These are phyloP conservation scores for Pempheris klunzingeri DNA, from an alignment of 2,797 vertebrate genomes.

Conservation along the genomic window DNA sequence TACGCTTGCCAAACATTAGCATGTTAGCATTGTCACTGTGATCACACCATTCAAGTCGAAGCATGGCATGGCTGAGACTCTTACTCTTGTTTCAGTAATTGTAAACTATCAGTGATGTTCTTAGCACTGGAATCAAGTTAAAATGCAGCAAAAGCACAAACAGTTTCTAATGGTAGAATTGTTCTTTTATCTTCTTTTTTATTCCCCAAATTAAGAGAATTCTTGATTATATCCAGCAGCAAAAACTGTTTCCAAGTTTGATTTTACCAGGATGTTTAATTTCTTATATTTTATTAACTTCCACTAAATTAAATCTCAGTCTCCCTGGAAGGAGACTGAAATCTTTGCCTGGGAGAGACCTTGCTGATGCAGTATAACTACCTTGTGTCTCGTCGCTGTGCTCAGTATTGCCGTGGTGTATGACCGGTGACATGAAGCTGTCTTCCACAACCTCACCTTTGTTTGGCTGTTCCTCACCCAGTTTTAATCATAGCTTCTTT, in stretches of 20 bases:
- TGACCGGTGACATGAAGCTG: too few species aligned
- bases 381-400: too few species aligned
- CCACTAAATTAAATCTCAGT: slow-evolving; percentile 2
- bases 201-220: background rate
- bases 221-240: background rate
- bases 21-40: background rate
- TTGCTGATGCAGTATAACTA: too few species aligned
- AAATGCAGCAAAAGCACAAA: background rate
- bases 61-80: background rate
- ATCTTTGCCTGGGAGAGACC: too few species aligned
- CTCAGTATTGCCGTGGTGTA: too few species aligned
- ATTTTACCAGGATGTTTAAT: background rate
- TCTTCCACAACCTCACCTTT: too few species aligned
- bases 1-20: background rate
- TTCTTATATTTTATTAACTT: slow-evolving; percentile 24
- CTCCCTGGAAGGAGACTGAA: too few species aligned
- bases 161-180: too few species aligned
- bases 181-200: background rate
- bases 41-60: background rate
- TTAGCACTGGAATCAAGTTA: background rate
- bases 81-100: background rate
- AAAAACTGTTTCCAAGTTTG: background rate
- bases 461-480: too few species aligned
- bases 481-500: too few species aligned
- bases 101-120: background rate